Evolutionary conservation across 2,797 vertebrate genomes (phyloP).

Genomic region (Gallinago stenura): DNA sequence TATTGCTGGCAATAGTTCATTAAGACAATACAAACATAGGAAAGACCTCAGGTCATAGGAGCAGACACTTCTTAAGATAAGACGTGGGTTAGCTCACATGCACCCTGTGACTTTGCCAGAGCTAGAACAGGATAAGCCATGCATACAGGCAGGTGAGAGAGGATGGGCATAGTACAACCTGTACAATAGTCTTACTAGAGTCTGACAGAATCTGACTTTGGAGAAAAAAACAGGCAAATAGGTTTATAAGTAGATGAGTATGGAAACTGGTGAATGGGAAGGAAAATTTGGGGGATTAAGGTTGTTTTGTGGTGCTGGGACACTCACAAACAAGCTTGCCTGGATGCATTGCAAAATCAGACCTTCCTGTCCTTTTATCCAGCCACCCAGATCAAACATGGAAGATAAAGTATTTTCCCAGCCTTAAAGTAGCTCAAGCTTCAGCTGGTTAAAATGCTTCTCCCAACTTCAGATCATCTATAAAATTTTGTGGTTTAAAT

Average conservation of each 20-base stretch:
- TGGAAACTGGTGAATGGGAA: not conserved
- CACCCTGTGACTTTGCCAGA: not conserved
- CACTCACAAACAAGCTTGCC: not conserved
- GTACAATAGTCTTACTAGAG: not conserved
- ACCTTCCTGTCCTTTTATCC: not conserved
- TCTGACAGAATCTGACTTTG: not conserved
- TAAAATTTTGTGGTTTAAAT: constrained; percentile 22
- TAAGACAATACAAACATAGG: not conserved
- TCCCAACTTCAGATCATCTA: not conserved
- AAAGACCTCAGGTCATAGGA: not conserved
- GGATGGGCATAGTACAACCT: not conserved
- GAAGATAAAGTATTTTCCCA: constrained; percentile 35
- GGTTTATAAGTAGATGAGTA: not conserved
- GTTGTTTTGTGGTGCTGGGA: not conserved
- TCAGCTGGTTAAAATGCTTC: constrained; percentile 34
- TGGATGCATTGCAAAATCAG: not conserved
- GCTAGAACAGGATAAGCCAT: not conserved
- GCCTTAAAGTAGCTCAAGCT: not conserved
- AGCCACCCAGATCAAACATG: not conserved
- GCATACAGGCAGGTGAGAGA: not conserved
- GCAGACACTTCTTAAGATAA: not conserved
- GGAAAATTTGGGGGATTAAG: not conserved
- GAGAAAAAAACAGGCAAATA: not conserved
- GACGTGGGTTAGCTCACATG: not conserved
- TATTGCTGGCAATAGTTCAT: not conserved